These are phyloP conservation scores for Caradrina kadenii DNA, from an alignment of 2,888 invertebrate genomes.

Conservation along the genomic window DNA sequence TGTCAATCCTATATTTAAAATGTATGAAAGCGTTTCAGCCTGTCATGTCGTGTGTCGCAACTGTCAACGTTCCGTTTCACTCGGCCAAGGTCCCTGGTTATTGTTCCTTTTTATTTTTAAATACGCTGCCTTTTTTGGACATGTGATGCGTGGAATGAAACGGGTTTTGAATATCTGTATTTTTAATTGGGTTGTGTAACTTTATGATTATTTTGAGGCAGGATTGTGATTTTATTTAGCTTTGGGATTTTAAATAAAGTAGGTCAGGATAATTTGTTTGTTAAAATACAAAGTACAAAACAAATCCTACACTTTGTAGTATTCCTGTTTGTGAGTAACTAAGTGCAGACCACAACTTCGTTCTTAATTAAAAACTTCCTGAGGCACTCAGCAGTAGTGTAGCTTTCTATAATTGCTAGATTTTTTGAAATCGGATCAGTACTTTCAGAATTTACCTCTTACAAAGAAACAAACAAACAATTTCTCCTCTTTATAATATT, in stretches of 20 bases:
- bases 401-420: no score
- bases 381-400: no score
- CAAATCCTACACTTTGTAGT: no score
- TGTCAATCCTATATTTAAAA: conserved; percentile 44
- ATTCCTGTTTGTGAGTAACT: no score
- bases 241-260: not conserved
- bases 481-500: no score
- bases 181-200: conserved; percentile 46
- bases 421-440: no score
- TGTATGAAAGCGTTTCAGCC: conserved; percentile 43
- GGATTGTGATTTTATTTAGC: not conserved
- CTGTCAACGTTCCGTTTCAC: conserved; percentile 54
- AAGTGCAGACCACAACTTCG: no score
- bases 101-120: conserved; percentile 60
- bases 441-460: no score
- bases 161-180: conserved; percentile 39
- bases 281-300: no score
- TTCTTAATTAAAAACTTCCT: no score
- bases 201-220: not conserved
- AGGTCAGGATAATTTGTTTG: no score
- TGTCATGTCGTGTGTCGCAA: conserved; percentile 50
- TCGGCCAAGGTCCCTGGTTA: conserved; percentile 56
- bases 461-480: no score
- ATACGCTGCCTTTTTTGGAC: conserved; percentile 47
- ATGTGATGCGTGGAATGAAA: conserved; percentile 54